Conservation (phyloP, 2,888 invertebrate species). For the Drosophila meridionalis region DNA sequence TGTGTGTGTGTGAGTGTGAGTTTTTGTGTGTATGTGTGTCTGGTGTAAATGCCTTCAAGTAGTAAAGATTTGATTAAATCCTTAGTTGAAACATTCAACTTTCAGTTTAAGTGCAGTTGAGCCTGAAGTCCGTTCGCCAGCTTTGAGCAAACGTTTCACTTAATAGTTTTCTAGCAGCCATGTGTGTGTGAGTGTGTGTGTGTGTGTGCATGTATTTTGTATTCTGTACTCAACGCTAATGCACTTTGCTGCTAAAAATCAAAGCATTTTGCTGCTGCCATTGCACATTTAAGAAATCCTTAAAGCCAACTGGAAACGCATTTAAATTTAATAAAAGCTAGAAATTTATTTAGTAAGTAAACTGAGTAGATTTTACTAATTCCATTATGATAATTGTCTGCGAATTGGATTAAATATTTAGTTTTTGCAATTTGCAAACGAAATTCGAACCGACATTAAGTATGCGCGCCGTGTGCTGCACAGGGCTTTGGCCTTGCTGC, state of each 20-base stretch:
- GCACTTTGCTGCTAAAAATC: slow-evolving; percentile 43
- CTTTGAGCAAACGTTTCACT: slow-evolving; percentile 19
- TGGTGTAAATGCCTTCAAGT: slow-evolving; percentile 22
- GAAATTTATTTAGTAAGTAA: neutral
- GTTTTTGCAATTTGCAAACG: neutral
- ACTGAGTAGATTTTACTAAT: neutral
- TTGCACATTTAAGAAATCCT: slow-evolving; percentile 10
- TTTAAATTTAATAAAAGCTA: neutral
- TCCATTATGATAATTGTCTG: slow-evolving; percentile 11
- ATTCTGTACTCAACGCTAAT: slow-evolving; percentile 25
- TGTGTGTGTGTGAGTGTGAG: slow-evolving; percentile 15
- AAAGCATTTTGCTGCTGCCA: slow-evolving; percentile 6
- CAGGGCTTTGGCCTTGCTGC: neutral
- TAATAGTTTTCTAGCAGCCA: neutral
- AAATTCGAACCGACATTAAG: slow-evolving; percentile 8
- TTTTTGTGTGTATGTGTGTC: slow-evolving; percentile 1
- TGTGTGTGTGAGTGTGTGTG: neutral
- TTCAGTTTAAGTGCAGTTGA: slow-evolving; percentile 27
- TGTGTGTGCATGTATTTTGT: neutral
- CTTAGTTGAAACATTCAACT: slow-evolving; percentile 28
- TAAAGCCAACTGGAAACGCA: neutral
- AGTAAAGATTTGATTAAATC: slow-evolving; percentile 20
- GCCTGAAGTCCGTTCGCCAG: slow-evolving; percentile 11
- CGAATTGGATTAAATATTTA: slow-evolving; percentile 2
- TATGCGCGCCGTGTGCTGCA: slow-evolving; percentile 15